A percentile compares a stretch with the other conserved stretches of the same genome.
phyloP scores from a whole-genome alignment of 2,888 invertebrate genomes.

The Desoria tigrina region DNA sequence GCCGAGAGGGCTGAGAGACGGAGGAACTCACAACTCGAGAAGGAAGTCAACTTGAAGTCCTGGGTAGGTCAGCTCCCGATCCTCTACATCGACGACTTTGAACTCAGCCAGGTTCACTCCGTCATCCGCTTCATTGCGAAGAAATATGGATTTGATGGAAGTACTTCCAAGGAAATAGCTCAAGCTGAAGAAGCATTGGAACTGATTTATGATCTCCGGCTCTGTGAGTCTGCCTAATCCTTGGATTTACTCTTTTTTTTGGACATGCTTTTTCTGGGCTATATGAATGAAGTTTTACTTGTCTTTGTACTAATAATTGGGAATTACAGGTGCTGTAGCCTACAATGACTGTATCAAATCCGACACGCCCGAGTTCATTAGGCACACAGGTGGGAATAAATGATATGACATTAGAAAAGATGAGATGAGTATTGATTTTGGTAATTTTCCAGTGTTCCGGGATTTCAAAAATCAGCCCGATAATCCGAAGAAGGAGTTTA shows the following conservation, averaged over 20 bases:
- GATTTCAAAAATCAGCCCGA: constrained; percentile 25
- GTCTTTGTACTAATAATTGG: no score
- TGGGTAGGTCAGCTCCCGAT: constrained; percentile 7
- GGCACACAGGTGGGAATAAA: constrained; percentile 21
- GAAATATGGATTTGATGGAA: constrained; percentile 4
- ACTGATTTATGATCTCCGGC: constrained; percentile 30
- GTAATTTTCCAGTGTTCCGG: constrained; percentile 23
- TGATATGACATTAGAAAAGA: not conserved
- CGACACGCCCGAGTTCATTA: constrained; percentile 28
- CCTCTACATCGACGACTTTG: constrained; percentile 5
- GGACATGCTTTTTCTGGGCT: no score
- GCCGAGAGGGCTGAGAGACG: no score
- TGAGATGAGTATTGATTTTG: no score
- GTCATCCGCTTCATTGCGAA: not conserved
- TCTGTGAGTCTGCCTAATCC: constrained; percentile 8
- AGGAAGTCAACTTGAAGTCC: no score
- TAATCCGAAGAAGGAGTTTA: constrained; percentile 21
- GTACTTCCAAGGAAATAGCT: not conserved
- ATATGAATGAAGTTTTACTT: no score
- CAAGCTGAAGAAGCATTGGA: constrained; percentile 27
- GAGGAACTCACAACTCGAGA: no score
- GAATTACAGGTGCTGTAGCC: constrained; percentile 7
- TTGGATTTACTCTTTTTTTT: not conserved
- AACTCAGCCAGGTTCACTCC: not conserved
- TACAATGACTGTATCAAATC: constrained; percentile 13